Evolutionary conservation across 2,888 invertebrate species (phyloP), one percentile per base, ranked within the genome.

Genomic region (Boloria selene): DNA sequence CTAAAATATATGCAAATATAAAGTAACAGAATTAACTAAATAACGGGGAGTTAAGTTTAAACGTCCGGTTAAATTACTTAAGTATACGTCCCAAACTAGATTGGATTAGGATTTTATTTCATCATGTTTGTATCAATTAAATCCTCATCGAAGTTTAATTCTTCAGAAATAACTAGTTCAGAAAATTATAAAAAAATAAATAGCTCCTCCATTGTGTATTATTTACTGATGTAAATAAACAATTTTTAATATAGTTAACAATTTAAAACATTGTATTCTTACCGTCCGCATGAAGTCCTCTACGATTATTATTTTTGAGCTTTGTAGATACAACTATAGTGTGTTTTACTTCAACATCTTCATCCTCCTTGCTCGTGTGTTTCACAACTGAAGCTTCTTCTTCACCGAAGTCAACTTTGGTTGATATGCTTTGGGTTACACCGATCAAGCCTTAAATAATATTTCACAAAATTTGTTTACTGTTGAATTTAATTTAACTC

Each of bases 241-340:
- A 47, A n/a, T 47, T 47, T 47, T 47, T 6, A 4, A 47, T n/a
- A 47, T n/a, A 47, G 2, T 10, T 38, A 38, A 47, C 4, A 5
- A 18, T 18, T 17, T 51, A 13, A 18, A 51, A 17, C 13, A 17
- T 47, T 14, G 18, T 47, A 54, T 26, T 14, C 17, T 59, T 80
- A 74, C 75, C 79, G 16, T 75, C 72, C 47, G 75, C 74, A 59
- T 85, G 83, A 17, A 89, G 42, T 47, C 87, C 88, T 75, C 84
- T 80, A 62, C 86, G 77, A 69, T 87, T 87, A 65, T 77, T 81
- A 54, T 90, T 92, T 70, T 83, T 92, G 2, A 92, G 75, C 71
- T 87, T 90, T 0, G 92, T 92, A 1, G 91, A 89, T 0, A 92
- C 84, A 0, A 90, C 84, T 67, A 92, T 91, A 0, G 92, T 92